Evolutionary conservation across 2,888 invertebrate genomes (phyloP), one percentile per base, ranked within the genome.

Genomic region (Melinaea marsaeus): DNA sequence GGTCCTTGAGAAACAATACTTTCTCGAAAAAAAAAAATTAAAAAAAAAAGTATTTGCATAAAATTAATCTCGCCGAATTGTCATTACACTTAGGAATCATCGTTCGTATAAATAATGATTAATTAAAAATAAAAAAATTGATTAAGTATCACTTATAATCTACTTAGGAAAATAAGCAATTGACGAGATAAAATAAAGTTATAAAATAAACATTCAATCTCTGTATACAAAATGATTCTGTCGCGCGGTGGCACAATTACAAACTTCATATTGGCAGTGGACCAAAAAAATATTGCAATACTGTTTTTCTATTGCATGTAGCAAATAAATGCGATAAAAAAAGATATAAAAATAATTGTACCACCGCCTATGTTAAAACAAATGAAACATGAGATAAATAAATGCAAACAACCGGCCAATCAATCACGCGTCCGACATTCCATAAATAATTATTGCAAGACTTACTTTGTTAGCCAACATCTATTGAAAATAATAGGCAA

Each of bases 331-430:
- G 51, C 51, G 51, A 51, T 51, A 51, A 51, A 51, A 51, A 32
- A 32, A 61, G 32, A 64, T 37, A 11, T 13, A 34, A 13, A 37
- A 45, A 45, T 57, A 33, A 35, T 68, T 65, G 60, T 62, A 65
- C 64, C 66, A 62, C 65, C 66, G 63, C 62, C 37, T 56, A 75
- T 71, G 51, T 51, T 51, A 77, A 75, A 69, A 79, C 74, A 75
- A 75, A 70, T 69, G 68, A 72, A 71, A 71, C 76, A 80, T 42
- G 42, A 42, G 42, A 42, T 79, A 80, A 79, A 77, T 86, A 88
- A 88, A 88, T 88, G 88, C 88, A 80, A 78, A 74, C 79, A 80
- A 81, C 75, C 78, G 73, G 73, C 71, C 76, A 72, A 76, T 71
- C 76, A 72, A 76, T 72, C 74, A 78, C 73, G 72, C 77, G 69